Evolutionary conservation across 1,140 invertebrate species (phyloP).

Genomic region (Acyrthosiphon pisum): DNA sequence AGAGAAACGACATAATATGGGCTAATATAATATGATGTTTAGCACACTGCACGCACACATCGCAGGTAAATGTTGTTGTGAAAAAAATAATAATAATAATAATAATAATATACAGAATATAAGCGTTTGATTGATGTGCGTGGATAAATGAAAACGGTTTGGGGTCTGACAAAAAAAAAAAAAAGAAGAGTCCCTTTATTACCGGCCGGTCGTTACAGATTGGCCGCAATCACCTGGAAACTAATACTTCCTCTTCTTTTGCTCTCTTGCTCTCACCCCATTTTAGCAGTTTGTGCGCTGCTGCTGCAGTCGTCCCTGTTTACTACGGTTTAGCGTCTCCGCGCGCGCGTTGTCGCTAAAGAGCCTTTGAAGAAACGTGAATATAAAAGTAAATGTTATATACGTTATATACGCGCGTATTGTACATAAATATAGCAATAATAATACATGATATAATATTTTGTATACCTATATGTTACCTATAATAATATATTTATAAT

Average conservation of each 20-base stretch:
- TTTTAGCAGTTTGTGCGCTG: not conserved
- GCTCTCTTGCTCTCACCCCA: constrained; percentile 20
- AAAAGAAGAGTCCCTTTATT: constrained; percentile 49
- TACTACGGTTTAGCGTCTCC: constrained; percentile 26
- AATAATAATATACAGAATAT: constrained; percentile 40
- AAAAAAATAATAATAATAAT: constrained; percentile 21
- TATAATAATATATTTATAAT: not conserved
- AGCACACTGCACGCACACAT: constrained; percentile 7
- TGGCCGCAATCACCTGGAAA: constrained; percentile 57
- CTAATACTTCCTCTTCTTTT: constrained; percentile 57
- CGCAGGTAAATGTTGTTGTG: constrained; percentile 56
- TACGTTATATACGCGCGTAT: not conserved
- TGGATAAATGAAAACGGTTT: constrained; percentile 55
- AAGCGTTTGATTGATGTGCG: constrained; percentile 57
- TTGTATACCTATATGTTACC: not conserved
- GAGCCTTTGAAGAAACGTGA: not conserved
- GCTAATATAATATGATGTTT: constrained; percentile 57
- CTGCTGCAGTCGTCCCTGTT: not conserved
- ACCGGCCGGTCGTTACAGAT: constrained; percentile 56
- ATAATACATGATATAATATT: constrained; percentile 11
- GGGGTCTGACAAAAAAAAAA: constrained; percentile 47
- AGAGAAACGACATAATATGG: constrained; percentile 54
- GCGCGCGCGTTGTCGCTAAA: not conserved
- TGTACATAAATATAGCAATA: not conserved
- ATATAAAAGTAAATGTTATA: not conserved